phyloP scores from a whole-genome alignment of 2,113 vertebrate species.

The Gambusia holbrooki region DNA sequence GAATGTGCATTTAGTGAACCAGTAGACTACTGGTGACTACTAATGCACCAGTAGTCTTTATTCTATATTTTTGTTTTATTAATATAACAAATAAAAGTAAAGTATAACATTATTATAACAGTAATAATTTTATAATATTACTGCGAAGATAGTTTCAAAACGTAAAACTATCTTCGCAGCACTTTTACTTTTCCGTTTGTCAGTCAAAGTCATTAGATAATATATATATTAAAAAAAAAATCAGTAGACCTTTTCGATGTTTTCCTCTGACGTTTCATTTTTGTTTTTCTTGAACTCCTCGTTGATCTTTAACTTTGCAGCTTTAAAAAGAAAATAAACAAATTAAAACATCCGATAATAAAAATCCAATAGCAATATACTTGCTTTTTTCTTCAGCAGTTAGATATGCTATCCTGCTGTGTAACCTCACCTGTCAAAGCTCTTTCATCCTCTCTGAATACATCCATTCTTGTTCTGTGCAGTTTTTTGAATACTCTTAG shows the following conservation, averaged over 20 bases:
- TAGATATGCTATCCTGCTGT: not conserved
- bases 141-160: too few species aligned
- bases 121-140: too few species aligned
- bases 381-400: not conserved
- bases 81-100: too few species aligned
- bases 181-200: not conserved
- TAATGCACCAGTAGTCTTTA: too few species aligned
- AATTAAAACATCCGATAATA: not conserved
- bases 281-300: conserved; percentile 81
- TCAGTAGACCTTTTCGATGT: conserved; percentile 71
- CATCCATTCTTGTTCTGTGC: conserved; percentile 75
- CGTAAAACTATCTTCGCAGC: too few species aligned
- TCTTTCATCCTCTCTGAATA: conserved; percentile 78
- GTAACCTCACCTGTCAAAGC: conserved; percentile 71
- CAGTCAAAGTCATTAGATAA: not conserved
- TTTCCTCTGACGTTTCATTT: conserved; percentile 74
- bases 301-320: conserved; percentile 80
- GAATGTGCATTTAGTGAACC: too few species aligned
- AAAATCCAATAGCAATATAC: not conserved
- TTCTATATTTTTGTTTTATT: too few species aligned
- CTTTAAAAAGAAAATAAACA: conserved; percentile 46
- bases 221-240: too few species aligned
- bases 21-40: too few species aligned
- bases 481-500: conserved; percentile 76
- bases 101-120: too few species aligned